These are phyloP conservation scores for Stratiomys singularior DNA, from an alignment of 2,888 invertebrate genomes.

Conservation along the genomic window DNA sequence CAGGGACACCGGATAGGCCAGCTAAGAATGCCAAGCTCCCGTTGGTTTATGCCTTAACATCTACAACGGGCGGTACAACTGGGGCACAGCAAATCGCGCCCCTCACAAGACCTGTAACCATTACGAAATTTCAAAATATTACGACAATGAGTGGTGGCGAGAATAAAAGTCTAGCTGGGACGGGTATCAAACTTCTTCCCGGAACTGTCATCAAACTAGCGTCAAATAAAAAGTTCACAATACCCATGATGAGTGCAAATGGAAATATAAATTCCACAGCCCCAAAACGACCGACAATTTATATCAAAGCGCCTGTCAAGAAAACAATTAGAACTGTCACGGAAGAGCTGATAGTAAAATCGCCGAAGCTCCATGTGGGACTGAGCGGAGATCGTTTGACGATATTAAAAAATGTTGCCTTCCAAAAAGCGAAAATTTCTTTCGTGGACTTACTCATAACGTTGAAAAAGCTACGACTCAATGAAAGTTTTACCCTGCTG, in stretches of 20 bases:
- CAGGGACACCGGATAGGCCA: slow-evolving; percentile 10
- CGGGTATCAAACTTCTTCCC: slow-evolving; percentile 47
- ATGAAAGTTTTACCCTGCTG: slow-evolving; percentile 61
- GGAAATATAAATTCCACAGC: slow-evolving; percentile 51
- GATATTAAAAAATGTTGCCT: slow-evolving; percentile 61
- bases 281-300: slow-evolving; percentile 58
- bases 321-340: slow-evolving; percentile 62
- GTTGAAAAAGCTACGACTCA: slow-evolving; percentile 61
- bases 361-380: slow-evolving; percentile 60
- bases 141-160: slow-evolving; percentile 29
- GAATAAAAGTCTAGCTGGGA: not conserved
- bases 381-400: slow-evolving; percentile 57
- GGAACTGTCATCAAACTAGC: slow-evolving; percentile 50
- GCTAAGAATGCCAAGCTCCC: slow-evolving; percentile 37
- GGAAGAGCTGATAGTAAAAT: slow-evolving; percentile 60
- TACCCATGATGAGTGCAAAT: slow-evolving; percentile 55
- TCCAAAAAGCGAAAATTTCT: slow-evolving; percentile 58
- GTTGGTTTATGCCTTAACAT: slow-evolving; percentile 25
- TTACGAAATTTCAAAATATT: slow-evolving; percentile 18
- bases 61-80: not conserved
- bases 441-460: slow-evolving; percentile 62
- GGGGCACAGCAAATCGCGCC: not conserved
- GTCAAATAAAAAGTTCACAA: slow-evolving; percentile 46
- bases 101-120: slow-evolving; percentile 21
- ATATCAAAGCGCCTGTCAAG: slow-evolving; percentile 60